These are phyloP conservation scores for Thymelicus acteon DNA, from an alignment of 2,888 invertebrate species.

Conservation along the genomic window DNA sequence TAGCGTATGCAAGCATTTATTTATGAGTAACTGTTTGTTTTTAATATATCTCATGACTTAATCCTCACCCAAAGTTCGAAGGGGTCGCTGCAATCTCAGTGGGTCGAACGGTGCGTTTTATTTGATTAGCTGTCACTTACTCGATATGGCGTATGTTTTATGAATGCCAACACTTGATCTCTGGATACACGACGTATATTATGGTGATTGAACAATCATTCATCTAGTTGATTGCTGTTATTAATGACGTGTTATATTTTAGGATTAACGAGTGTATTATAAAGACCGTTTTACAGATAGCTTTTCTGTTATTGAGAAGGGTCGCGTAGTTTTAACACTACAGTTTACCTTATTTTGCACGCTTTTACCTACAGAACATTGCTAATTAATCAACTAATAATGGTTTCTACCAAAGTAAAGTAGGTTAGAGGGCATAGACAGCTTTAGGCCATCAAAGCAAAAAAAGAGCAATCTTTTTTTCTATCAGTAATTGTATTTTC, in stretches of 20 bases:
- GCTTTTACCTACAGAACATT: background rate
- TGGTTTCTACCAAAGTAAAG: no score
- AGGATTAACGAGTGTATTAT: no score
- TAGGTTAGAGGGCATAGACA: no score
- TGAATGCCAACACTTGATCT: slow-evolving; percentile 57
- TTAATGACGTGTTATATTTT: no score
- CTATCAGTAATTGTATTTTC: slow-evolving; percentile 35
- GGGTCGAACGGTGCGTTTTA: slow-evolving; percentile 70
- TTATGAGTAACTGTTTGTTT: no score
- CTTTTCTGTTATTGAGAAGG: no score
- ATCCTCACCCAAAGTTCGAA: slow-evolving; percentile 42
- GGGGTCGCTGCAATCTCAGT: slow-evolving; percentile 67
- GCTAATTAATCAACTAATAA: no score
- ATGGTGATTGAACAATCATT: slow-evolving; percentile 15
- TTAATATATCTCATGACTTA: slow-evolving; percentile 41
- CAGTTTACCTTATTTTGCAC: no score
- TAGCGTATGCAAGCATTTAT: no score
- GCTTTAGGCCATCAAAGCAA: background rate
- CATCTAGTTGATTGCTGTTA: slow-evolving; percentile 1
- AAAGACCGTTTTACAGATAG: no score
- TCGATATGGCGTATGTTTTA: slow-evolving; percentile 69
- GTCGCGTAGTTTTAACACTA: no score
- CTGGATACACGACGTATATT: background rate
- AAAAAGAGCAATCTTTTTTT: slow-evolving; percentile 13
- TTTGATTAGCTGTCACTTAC: slow-evolving; percentile 69